Conservation (phyloP, 2,113 vertebrate genomes). For the Brachionichthys hirsutus region DNA sequence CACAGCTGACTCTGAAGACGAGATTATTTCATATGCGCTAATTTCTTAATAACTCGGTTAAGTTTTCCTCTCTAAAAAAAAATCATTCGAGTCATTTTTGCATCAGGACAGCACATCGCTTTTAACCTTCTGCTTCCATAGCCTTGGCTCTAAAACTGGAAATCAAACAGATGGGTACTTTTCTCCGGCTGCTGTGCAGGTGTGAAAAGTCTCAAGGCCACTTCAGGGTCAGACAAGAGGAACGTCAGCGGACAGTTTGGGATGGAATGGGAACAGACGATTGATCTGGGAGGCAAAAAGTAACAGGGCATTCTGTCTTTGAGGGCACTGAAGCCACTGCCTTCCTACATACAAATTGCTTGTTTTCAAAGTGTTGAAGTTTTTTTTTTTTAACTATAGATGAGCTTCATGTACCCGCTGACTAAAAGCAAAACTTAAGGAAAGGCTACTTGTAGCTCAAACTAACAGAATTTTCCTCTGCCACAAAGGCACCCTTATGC, state of each 20-base stretch:
- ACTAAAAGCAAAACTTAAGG: constrained; percentile 17
- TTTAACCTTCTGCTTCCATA: no score
- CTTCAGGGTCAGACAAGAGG: constrained; percentile 39
- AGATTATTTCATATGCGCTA: no score
- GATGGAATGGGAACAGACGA: constrained; percentile 10
- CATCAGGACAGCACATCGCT: not conserved
- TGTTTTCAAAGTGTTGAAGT: no score
- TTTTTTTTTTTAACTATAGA: not conserved
- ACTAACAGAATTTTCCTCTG: constrained; percentile 46
- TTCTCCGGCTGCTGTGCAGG: constrained; percentile 36
- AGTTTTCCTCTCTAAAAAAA: no score
- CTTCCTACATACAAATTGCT: no score
- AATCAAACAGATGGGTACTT: constrained; percentile 16
- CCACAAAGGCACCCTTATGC: constrained; percentile 71
- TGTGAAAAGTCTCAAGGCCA: constrained; percentile 67
- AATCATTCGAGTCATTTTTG: no score
- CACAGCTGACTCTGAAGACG: not conserved
- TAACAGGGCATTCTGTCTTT: no score
- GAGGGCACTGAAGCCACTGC: no score
- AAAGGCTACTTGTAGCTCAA: constrained; percentile 40
- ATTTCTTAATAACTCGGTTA: no score
- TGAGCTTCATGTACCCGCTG: not conserved
- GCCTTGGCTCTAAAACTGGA: not conserved
- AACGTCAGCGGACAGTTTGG: constrained; percentile 44
- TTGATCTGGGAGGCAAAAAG: not conserved